Percentiles rank a stretch among this genome's conserved stretches.
Evolutionary conservation across 2,113 vertebrate genomes (phyloP).

Genomic region (Urocynchramus pylzowi): DNA sequence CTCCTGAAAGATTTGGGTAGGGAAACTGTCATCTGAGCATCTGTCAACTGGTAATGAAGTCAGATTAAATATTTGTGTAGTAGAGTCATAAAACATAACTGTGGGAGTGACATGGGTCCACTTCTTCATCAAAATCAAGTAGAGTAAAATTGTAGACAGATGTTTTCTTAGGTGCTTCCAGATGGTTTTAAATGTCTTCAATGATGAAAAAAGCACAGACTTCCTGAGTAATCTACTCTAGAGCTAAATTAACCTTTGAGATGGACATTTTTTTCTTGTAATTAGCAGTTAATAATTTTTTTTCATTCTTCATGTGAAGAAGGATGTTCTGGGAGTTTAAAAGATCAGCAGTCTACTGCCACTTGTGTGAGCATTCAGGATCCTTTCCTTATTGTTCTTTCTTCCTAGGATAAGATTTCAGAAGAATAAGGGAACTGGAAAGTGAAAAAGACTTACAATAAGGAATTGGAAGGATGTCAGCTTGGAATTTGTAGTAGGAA

Average conservation of each 20-base stretch:
- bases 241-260: not conserved
- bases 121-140: not conserved
- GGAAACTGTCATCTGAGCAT: not conserved
- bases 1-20: not conserved
- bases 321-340: not conserved
- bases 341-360: not conserved
- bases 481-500: constrained; percentile 1
- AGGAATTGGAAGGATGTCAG: not conserved
- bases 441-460: not conserved
- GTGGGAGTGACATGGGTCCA: not conserved
- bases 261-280: not conserved
- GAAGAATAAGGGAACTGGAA: not conserved
- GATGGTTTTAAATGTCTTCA: not conserved
- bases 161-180: not conserved
- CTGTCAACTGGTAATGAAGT: not conserved
- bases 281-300: not conserved
- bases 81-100: not conserved
- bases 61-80: not conserved
- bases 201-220: not conserved
- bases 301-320: not conserved
- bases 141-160: not conserved
- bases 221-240: not conserved
- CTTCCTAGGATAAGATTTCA: not conserved
- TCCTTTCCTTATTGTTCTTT: not conserved
- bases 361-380: not conserved